These are phyloP conservation scores for Choloepus hoffmanni DNA, from an alignment of 2,113 vertebrate genomes.

Conservation along the genomic window DNA sequence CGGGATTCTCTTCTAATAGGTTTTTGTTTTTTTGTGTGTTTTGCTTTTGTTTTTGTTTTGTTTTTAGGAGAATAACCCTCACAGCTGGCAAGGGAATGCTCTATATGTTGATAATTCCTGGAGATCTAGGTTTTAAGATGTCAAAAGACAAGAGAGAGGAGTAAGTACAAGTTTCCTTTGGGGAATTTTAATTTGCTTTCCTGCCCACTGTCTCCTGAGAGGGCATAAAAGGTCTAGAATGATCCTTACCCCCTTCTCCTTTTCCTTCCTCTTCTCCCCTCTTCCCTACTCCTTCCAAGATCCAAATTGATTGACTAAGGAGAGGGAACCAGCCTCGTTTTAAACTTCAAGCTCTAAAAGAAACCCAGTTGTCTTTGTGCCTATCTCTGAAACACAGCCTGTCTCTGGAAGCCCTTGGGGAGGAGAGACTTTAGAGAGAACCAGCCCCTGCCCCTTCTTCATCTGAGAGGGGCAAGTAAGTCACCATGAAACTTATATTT, in stretches of 20 bases:
- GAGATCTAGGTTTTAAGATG: not conserved
- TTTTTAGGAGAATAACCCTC: not conserved
- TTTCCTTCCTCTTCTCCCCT: not conserved
- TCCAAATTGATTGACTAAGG: not conserved
- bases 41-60: conserved; percentile 1
- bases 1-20: not conserved
- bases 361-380: not conserved
- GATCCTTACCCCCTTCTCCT: no score
- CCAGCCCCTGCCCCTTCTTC: not conserved
- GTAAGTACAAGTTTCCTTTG: not conserved
- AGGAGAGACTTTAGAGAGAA: not conserved
- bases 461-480: not conserved
- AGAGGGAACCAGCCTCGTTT: not conserved
- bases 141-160: not conserved
- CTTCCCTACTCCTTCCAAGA: not conserved
- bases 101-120: not conserved
- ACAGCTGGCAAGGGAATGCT: not conserved
- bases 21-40: not conserved
- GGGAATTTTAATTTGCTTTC: not conserved
- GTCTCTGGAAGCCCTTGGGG: not conserved
- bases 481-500: not conserved
- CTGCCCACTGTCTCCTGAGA: not conserved
- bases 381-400: not conserved
- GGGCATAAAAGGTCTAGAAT: not conserved
- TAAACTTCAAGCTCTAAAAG: conserved; percentile 13